Evolutionary conservation across 2,888 invertebrate genomes (phyloP), one percentile per base, ranked within the genome.

Genomic region (Carabus problematicus): DNA sequence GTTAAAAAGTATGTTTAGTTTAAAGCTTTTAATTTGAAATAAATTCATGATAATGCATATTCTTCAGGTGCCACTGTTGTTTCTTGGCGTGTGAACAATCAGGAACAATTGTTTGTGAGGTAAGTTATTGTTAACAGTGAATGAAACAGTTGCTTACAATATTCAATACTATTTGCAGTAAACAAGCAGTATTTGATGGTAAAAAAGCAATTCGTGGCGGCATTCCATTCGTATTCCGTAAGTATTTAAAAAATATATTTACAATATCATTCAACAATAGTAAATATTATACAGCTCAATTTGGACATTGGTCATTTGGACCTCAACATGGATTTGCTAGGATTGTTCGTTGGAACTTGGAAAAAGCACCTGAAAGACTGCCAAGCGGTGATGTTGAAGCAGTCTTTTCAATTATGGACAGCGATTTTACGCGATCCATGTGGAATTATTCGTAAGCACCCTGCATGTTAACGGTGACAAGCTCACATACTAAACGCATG

Each of bases 251-350:
- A 29, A 64, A 29, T 55, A n/a, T 56, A 29, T 18, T 11, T 59
- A 59, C 8, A 59, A 29, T 68, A 8, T n/a, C 6, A n/a, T 56
- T 45, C 14, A 56, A 54, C 12, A 14, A 14, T n/a, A 14, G 12
- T 12, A 54, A 54, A 45, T 40, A 43, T 55, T 47, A 42, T 52
- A 71, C 84, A 97, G 97, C 97, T 76, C 95, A 96, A 86, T 97
- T 97, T 83, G 97, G 97, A 68, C 90, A 93, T 75, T 97, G 97
- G 97, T 89, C 91, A 72, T 93, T 91, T 83, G 97, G 97, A 4
- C 97, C 97, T 3, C 95, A 96, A 79, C 97, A 97, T 84, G 97
- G 98, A 67, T 98, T 98, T 86, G 97, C 96, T 64, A 88, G 97
- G 78, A 92, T 96, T 79, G 90, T 93, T 70, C 89, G 93, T 78